A percentile compares a stretch with the other conserved stretches of the same genome.
phyloP scores from a whole-genome alignment of 2,797 vertebrate genomes.

The Lophotriccus pileatus region DNA sequence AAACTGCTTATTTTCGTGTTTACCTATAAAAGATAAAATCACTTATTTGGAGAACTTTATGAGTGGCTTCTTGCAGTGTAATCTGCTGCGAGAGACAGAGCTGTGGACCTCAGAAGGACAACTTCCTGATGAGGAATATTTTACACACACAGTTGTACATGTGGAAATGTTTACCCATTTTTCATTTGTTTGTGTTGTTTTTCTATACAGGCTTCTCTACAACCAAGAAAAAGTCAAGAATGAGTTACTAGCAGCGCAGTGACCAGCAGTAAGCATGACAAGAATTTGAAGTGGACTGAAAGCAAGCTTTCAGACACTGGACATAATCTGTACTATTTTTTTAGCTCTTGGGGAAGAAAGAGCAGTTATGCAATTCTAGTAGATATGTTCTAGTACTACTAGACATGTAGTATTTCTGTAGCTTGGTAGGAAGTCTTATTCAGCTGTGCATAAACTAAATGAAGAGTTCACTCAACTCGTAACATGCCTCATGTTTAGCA shows the following conservation, averaged over 20 bases:
- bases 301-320: background rate
- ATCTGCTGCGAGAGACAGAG: background rate
- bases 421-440: background rate
- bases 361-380: background rate
- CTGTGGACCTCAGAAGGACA: background rate
- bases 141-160: background rate
- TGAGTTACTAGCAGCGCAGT: background rate
- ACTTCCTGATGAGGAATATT: background rate
- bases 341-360: background rate
- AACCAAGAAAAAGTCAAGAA: background rate
- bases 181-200: background rate
- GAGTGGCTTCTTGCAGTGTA: background rate
- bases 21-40: background rate
- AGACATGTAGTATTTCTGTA: background rate
- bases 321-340: background rate
- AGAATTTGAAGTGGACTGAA: background rate
- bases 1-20: background rate
- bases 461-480: background rate
- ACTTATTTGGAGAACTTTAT: background rate
- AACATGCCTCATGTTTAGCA: background rate
- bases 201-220: background rate
- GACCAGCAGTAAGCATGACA: background rate
- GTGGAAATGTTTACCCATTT: background rate
- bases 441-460: background rate
- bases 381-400: background rate